Evolutionary conservation across 2,888 invertebrate genomes (phyloP).

Genomic region (Polia nebulosa): DNA sequence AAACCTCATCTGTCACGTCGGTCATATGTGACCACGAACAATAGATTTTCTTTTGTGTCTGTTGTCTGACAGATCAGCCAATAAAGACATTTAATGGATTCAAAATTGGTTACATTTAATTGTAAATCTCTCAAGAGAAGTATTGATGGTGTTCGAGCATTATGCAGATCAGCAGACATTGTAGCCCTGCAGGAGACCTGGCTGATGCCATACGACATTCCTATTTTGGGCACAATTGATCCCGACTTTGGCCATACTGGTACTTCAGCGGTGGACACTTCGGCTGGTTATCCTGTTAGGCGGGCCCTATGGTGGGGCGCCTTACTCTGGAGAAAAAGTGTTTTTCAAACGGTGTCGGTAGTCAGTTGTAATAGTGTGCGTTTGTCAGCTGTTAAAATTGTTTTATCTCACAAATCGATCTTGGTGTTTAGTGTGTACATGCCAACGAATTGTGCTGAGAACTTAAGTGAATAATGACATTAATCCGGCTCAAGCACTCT

Average conservation of each 20-base stretch:
- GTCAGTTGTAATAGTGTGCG: background rate
- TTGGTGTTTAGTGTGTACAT: no score
- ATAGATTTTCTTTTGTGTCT: no score
- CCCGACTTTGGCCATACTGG: background rate
- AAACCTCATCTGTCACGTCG: no score
- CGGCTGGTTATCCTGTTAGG: background rate
- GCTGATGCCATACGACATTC: no score
- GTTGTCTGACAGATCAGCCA: no score
- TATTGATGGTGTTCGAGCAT: constrained; percentile 3
- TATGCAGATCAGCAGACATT: background rate
- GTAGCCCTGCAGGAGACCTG: background rate
- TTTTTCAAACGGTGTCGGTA: constrained; percentile 3
- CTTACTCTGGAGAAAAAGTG: background rate
- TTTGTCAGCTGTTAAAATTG: background rate
- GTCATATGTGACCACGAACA: no score
- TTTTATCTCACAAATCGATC: background rate
- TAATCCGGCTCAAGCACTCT: no score
- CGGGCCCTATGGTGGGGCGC: background rate
- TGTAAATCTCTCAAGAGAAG: background rate
- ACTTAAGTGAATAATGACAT: no score
- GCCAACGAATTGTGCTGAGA: no score
- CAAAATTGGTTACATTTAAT: background rate
- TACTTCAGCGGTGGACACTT: background rate
- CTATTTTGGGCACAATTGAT: background rate
- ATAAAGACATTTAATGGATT: background rate